Percentiles rank a stretch among this genome's conserved stretches.
These are phyloP conservation scores for Heliconius cydno DNA, from an alignment of 2,888 invertebrate species.

Conservation along the genomic window DNA sequence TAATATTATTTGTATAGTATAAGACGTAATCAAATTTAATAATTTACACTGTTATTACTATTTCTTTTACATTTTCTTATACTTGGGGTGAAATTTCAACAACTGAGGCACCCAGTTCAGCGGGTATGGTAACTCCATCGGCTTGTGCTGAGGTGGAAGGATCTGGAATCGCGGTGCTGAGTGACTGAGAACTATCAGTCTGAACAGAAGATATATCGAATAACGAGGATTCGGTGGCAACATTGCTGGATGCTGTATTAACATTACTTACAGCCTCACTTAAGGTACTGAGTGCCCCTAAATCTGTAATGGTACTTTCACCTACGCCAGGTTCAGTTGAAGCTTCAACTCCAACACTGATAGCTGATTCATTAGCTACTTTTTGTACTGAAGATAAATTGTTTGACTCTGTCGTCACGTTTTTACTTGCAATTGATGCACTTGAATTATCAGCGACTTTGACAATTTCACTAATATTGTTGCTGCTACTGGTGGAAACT, in stretches of 20 bases:
- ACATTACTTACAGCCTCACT: conserved; percentile 23
- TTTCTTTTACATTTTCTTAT: neutral
- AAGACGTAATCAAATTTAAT: neutral
- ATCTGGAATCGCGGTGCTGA: conserved; percentile 40
- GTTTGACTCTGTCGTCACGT: neutral
- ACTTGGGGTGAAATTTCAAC: conserved; percentile 66
- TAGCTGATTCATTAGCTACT: neutral
- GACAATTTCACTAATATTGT: neutral
- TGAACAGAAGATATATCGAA: neutral
- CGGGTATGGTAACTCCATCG: conserved; percentile 52
- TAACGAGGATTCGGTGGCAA: conserved; percentile 30
- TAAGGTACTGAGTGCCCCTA: conserved; percentile 11
- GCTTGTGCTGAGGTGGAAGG: conserved; percentile 26
- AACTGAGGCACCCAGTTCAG: conserved; percentile 66
- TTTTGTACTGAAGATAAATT: neutral
- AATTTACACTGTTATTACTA: neutral
- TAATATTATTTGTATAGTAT: neutral
- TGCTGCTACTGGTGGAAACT: neutral
- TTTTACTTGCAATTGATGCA: neutral
- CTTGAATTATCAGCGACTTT: neutral
- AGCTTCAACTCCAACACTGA: neutral
- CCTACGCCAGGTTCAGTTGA: neutral
- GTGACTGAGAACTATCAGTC: conserved; percentile 18
- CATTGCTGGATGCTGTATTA: conserved; percentile 25
- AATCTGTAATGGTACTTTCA: neutral